Base-by-base conservation (phyloP, 2,888 invertebrate genomes). In the Ectemnius cavifrons region DNA sequence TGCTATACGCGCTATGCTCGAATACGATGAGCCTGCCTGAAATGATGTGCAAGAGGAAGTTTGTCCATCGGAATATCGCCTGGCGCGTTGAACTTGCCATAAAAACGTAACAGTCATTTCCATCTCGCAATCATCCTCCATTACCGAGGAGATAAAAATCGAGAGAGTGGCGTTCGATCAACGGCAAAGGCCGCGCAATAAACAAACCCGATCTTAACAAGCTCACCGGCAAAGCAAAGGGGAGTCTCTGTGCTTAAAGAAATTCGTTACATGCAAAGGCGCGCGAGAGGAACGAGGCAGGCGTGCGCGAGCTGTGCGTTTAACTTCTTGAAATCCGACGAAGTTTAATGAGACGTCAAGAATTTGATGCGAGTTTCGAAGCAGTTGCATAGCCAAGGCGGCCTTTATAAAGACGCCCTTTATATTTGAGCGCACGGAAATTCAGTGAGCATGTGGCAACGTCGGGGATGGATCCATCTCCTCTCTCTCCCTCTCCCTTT, bases 361-460 rank as follows among this genome's bases (percentile, higher is more conserved):
- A 83, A 82, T 82, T 81, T 83, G 82, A 82, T 83, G 79, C 71
- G 77, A 82, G 83, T 81, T 81, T 79, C 75, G 75, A 77, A 75
- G 73, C 70, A 61, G 73, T 75, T 71, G 73, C 75, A 52, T 14
- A 14, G 52, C 28, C 61, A 27, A 6, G 70, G 59, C 63, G 76
- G 77, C 64, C 77, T 77, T 75, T 75, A 83, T 82, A 83, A 82
- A 82, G 83, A 75, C 82, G 67, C 78, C 71, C 75, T 82, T 82
- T 84, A 84, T 83, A 83, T 83, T 84, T 83, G 75, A 82, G 70
- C 83, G 83, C 77, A 85, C 77, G 80, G 85, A 85, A 83, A 84
- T 84, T 85, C 85, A 85, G 85, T 80, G 82, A 84, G 80, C 84
- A 80, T 85, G 84, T 84, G 85, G 84, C 84, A 85, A 84, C 85